phyloP scores from a whole-genome alignment of 1,140 invertebrate genomes.

The Drosophila mayri region DNA sequence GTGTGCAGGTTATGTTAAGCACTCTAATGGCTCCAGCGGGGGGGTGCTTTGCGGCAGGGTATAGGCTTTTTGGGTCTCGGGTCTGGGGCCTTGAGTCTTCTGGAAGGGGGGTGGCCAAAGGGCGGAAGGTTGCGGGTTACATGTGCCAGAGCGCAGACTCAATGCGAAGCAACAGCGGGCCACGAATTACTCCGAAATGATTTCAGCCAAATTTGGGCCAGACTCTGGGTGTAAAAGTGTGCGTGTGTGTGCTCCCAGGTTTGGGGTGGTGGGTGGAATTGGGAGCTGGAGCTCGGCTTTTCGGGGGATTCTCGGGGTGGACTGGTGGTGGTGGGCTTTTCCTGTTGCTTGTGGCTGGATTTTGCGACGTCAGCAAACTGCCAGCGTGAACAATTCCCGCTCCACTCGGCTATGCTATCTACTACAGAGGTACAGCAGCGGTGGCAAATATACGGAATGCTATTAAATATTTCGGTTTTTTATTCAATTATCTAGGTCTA shows the following conservation, averaged over 20 bases:
- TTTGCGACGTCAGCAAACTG: constrained; percentile 67
- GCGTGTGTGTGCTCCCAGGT: not conserved
- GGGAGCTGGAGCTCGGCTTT: not conserved
- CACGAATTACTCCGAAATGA: constrained; percentile 49
- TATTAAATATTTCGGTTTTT: not conserved
- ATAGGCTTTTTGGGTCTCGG: not conserved
- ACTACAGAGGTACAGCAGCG: constrained; percentile 3
- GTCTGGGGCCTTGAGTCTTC: not conserved
- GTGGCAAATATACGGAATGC: not conserved
- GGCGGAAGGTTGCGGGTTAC: constrained; percentile 20
- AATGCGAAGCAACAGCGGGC: constrained; percentile 48
- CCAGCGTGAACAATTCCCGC: constrained; percentile 2
- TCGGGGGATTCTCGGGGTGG: not conserved
- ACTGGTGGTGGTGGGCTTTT: constrained; percentile 1
- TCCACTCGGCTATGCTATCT: not conserved
- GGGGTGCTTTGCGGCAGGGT: not conserved
- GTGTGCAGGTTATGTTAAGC: constrained; percentile 67
- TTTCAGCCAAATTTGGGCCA: constrained; percentile 56
- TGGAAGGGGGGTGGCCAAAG: not conserved
- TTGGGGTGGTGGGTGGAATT: not conserved
- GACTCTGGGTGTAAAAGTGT: constrained; percentile 7
- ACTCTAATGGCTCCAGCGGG: constrained; percentile 21
- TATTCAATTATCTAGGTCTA: no score
- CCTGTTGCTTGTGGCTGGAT: constrained; percentile 78
- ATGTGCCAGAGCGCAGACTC: constrained; percentile 64